Base-by-base conservation (phyloP, 2,797 vertebrate genomes). In the Diceros bicornis region DNA sequence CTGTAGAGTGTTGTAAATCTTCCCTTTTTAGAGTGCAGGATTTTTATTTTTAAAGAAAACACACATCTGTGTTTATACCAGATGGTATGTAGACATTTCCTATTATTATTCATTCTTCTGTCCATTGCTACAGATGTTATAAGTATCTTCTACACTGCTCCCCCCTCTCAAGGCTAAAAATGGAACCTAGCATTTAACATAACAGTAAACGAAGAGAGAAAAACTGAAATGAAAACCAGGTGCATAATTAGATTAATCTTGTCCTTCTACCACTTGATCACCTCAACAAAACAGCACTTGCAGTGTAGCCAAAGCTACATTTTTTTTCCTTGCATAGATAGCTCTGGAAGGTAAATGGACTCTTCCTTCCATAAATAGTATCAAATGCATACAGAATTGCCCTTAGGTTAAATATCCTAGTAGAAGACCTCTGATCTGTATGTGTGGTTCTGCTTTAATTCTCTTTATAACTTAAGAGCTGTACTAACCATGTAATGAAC, bases 51-150 rank as follows among this genome's bases (percentile, higher is more conserved):
- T 97, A 97, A 97, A 97, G 83, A 89, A 96, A 96, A 96, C 91
- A 92, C 95, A 96, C 95, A 97, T 97, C 97, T 98, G 96, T 97
- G 92, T 96, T 96, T 97, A 95, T 94, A 68, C 90, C 96, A 97
- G 97, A 96, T 96, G 90, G 84, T 37, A 95, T 34, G 27, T 86
- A 96, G 87, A 97, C 81, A 95, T 57, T 97, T 97, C 94, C 94
- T 95, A 92, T 97, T 98, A 98, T 96, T 97, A 98, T 89, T 96
- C 93, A 96, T 89, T 97, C 95, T 96, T 96, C 95, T 97, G 92
- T 97, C 96, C 97, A 97, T 96, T 94, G 81, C 88, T 98, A 89
- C 90, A 96, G 97, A 98, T 97, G 96, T 96, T 97, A 75, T 37
- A 97, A 92, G 84, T 95, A 74, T 93, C 77, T 97, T 86, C 78